A percentile compares a stretch with the other conserved stretches of the same genome.
phyloP scores from a whole-genome alignment of 2,888 invertebrate genomes.

The Acronicta aceris region DNA sequence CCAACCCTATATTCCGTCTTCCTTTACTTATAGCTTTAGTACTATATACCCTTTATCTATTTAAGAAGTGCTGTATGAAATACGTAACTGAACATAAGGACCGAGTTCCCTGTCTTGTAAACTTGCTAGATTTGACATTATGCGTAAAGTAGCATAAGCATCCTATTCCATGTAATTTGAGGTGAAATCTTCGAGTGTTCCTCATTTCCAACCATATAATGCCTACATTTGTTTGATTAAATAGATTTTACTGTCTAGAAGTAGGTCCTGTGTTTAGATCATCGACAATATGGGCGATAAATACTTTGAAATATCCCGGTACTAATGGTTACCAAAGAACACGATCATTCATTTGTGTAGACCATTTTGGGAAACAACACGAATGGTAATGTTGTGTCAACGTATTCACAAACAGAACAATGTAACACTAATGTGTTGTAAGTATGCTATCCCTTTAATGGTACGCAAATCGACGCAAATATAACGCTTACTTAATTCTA shows the following conservation, averaged over 20 bases:
- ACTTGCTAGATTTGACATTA: conserved; percentile 77
- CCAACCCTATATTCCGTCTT: conserved; percentile 78
- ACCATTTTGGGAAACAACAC: conserved; percentile 77
- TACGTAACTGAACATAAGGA: conserved; percentile 69
- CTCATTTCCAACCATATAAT: conserved; percentile 68
- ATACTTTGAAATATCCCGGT: conserved; percentile 61
- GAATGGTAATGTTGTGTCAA: conserved; percentile 75
- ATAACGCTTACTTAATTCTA: conserved; percentile 84
- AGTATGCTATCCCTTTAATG: conserved; percentile 84
- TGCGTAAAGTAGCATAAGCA: conserved; percentile 73
- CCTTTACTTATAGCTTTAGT: conserved; percentile 88
- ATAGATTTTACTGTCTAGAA: conserved; percentile 80
- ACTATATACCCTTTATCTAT: conserved; percentile 79
- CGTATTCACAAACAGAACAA: conserved; percentile 73
- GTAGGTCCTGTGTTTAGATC: conserved; percentile 83
- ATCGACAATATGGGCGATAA: conserved; percentile 68
- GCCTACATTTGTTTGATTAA: conserved; percentile 73
- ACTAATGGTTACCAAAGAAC: conserved; percentile 62
- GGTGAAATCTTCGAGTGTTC: conserved; percentile 47
- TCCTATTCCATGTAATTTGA: conserved; percentile 65
- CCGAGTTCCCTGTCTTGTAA: conserved; percentile 72
- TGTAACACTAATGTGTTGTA: conserved; percentile 85
- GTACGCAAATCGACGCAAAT: conserved; percentile 81
- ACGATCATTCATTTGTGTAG: conserved; percentile 79
- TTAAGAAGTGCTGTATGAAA: conserved; percentile 77